Percentiles rank a stretch among this genome's conserved stretches.
Conservation (phyloP, 2,888 invertebrate species). For the Acrobasis suavella region DNA sequence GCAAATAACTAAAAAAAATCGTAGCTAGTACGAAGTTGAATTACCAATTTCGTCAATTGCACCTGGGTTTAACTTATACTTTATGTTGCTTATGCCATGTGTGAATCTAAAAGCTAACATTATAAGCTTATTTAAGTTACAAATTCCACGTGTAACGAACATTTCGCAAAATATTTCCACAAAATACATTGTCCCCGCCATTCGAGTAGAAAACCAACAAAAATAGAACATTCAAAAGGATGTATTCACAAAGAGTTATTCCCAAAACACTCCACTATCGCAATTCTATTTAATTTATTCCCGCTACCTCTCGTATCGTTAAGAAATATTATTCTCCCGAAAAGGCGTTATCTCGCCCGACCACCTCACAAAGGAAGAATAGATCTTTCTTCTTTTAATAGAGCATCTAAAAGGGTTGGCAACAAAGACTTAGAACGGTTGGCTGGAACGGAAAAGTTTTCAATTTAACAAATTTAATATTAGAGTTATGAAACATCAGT, state of each 20-base stretch:
- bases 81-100: too few relatives aligned
- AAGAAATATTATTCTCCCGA: conserved; percentile 24
- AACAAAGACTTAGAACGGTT: conserved; percentile 36
- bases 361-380: conserved; percentile 48
- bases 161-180: not conserved
- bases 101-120: too few relatives aligned
- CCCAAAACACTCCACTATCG: conserved; percentile 20
- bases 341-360: conserved; percentile 28
- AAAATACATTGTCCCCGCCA: not conserved
- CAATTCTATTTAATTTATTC: conserved; percentile 19
- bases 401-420: conserved; percentile 55
- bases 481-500: too few relatives aligned
- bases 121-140: not conserved
- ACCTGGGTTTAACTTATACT: too few relatives aligned
- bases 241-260: conserved; percentile 3
- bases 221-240: not conserved
- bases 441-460: conserved; percentile 30
- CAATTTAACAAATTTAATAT: not conserved
- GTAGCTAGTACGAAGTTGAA: too few relatives aligned
- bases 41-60: too few relatives aligned
- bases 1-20: too few relatives aligned
- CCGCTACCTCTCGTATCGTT: conserved; percentile 21
- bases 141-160: not conserved
- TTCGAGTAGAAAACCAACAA: not conserved
- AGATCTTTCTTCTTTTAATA: conserved; percentile 58